Base-by-base conservation (phyloP, 2,113 vertebrate species). In the Corythoichthys intestinalis region DNA sequence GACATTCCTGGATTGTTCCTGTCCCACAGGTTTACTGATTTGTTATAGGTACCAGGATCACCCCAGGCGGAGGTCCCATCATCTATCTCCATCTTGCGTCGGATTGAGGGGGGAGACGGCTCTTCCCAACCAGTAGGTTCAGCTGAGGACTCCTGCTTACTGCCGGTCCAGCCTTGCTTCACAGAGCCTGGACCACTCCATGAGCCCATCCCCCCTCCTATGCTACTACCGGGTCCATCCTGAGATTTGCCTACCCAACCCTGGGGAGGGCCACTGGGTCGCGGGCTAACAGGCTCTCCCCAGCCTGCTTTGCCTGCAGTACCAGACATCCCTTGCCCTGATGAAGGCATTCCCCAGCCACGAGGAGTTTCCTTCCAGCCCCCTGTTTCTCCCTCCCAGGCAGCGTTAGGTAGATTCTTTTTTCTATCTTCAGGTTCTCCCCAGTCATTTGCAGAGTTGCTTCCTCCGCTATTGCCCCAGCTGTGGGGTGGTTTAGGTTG, bases 21-120 rank as follows among this genome's bases (percentile, higher is more conserved):
- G 86, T 98, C 97, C 97, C 97, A 98, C 88, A 98, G 91, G 87
- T 97, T 98, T 88, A 98, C 96, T 81, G 94, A 83, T 91, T 96
- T 98, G 86, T 88, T 96, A 89, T 96, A 94, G 88, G 86, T 86
- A 86, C 87, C 96, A 14, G 97, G 97, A 90, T 98, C 94, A 10
- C 97, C 97, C 97, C 97, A 98, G 89, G 96, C 96, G 79, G 96
- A 96, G 80, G 96, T 98, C 87, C 97, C 97, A 52, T 98, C 97
- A 84, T 98, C 97, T 0, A 98, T 98, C 88, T 98, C 97, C 94
- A 98, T 98, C 81, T 97, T 98, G 70, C 95, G 96, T 52, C 95
- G 92, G 83, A 98, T 94, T 85, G 97, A 98, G 7, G 96, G 95
- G 41, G 96, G 96, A 66, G 95, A 96, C 67, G 96, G 95, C 60